These are phyloP conservation scores for Dryoscopus gambensis DNA, from an alignment of 2,113 vertebrate genomes.

Conservation along the genomic window DNA sequence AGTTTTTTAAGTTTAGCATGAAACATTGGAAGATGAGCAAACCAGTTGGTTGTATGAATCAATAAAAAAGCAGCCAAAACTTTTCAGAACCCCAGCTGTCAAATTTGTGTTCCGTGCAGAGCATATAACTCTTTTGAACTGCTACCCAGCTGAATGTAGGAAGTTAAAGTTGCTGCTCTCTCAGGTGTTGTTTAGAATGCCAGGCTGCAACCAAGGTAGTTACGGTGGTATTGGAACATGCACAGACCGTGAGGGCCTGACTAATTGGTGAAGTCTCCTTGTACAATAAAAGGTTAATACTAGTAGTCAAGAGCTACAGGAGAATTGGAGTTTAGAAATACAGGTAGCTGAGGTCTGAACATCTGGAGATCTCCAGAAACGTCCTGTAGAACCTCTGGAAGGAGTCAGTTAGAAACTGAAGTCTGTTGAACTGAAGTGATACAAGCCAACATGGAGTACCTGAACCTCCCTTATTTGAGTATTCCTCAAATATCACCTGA, in stretches of 20 bases:
- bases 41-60: neutral
- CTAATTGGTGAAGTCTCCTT: neutral
- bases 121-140: neutral
- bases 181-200: fast-evolving
- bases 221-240: neutral
- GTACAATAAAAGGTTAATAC: neutral
- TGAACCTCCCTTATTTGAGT: neutral
- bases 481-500: neutral
- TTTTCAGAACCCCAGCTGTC: neutral
- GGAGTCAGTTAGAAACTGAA: neutral
- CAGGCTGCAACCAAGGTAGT: neutral
- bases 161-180: neutral
- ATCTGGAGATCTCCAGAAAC: neutral
- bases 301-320: neutral
- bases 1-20: neutral
- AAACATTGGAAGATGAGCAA: neutral
- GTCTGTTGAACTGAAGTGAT: neutral
- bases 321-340: neutral
- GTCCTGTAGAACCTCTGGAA: neutral
- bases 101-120: neutral
- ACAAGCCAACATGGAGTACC: neutral
- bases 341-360: neutral
- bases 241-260: neutral
- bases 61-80: neutral
- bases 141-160: neutral